phyloP scores from a whole-genome alignment of 2,113 vertebrate genomes.

The Pelusios castaneus region DNA sequence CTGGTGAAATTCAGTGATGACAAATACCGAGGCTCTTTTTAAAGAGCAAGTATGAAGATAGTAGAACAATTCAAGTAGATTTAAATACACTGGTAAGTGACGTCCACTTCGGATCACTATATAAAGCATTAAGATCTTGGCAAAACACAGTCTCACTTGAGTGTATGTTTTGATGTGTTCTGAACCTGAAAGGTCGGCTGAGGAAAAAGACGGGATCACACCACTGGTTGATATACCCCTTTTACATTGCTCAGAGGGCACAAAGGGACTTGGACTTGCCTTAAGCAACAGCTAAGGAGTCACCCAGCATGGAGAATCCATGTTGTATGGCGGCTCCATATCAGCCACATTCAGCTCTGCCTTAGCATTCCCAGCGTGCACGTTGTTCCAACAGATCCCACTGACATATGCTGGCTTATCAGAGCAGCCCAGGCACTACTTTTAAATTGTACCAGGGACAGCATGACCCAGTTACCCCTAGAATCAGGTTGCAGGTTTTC shows the following conservation, averaged over 20 bases:
- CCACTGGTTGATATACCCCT: background rate
- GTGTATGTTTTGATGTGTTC: background rate
- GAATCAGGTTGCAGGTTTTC: background rate
- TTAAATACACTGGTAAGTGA: background rate
- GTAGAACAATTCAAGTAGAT: background rate
- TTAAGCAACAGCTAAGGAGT: background rate
- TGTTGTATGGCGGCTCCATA: background rate
- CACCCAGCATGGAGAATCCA: background rate
- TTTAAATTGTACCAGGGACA: background rate
- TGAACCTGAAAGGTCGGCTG: background rate
- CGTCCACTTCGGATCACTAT: background rate
- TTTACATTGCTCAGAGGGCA: background rate
- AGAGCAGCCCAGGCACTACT: background rate
- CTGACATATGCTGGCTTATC: background rate
- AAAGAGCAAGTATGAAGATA: background rate
- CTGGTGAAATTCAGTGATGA: background rate
- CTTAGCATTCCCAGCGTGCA: too few relatives aligned
- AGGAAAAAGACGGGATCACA: background rate
- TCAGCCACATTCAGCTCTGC: background rate
- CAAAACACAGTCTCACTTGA: background rate
- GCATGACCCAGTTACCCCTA: background rate
- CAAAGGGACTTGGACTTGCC: background rate
- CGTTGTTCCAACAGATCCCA: too few relatives aligned
- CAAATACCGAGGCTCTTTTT: background rate
- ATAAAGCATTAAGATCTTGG: background rate